Conservation (phyloP, 2,797 vertebrate genomes). For the Peromyscus nudipes region DNA sequence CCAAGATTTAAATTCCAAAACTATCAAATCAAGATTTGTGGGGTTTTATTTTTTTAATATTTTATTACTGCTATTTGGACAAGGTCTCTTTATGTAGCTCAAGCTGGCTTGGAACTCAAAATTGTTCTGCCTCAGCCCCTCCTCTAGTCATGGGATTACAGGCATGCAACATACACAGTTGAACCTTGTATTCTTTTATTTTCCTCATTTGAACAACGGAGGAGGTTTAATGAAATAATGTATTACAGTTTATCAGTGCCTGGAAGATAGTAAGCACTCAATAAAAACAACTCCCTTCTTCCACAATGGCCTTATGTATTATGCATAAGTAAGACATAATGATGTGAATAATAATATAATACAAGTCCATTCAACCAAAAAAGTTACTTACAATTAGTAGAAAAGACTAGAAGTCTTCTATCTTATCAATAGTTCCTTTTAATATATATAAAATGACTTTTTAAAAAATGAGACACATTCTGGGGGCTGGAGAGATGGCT, state of each 20-base stretch:
- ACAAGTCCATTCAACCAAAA: not conserved
- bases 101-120: not conserved
- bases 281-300: not conserved
- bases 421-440: not conserved
- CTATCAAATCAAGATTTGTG: not conserved
- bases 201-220: constrained; percentile 1
- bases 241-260: not conserved
- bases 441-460: not conserved
- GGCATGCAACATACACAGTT: not conserved
- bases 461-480: not conserved
- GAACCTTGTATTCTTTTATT: not conserved
- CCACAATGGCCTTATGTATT: not conserved
- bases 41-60: not conserved
- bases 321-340: not conserved
- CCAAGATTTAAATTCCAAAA: not conserved
- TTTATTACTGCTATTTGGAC: not conserved
- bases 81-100: not conserved
- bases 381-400: not conserved
- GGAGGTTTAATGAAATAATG: not conserved
- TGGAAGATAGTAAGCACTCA: not conserved
- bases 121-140: not conserved
- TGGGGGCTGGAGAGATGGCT: not conserved
- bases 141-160: not conserved
- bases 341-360: not conserved
- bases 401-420: not conserved